Evolutionary conservation across 35 echinoderm and acorn worm genomes (phyloP).

Genomic region (Heliocidaris erythrogramma): DNA sequence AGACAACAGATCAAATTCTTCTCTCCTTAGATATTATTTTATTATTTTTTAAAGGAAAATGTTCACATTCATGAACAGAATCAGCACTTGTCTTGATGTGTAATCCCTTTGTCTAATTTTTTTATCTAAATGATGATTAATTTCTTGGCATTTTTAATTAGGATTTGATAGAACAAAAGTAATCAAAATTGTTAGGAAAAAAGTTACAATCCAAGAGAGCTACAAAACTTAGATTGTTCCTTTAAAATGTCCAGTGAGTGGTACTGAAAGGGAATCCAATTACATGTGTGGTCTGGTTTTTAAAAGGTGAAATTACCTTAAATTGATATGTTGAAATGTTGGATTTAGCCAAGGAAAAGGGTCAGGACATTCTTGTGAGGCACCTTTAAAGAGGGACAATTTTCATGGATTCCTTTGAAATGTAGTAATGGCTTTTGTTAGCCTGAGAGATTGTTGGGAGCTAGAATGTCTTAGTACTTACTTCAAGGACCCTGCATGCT

Average conservation of each 20-base stretch:
- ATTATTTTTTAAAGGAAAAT: no score
- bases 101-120: not conserved
- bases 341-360: not conserved
- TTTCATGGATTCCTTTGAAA: conserved; percentile 11
- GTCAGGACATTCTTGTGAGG: not conserved
- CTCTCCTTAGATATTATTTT: no score
- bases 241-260: not conserved
- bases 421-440: not conserved
- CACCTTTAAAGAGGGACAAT: not conserved
- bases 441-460: not conserved
- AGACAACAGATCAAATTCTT: no score
- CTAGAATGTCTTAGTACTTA: not conserved
- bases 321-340: not conserved
- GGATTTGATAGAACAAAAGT: not conserved
- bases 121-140: not conserved
- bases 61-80: no score
- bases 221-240: not conserved
- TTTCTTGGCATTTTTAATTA: not conserved
- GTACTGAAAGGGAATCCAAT: conserved; percentile 7
- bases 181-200: not conserved
- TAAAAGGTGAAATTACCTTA: not conserved
- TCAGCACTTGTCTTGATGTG: not conserved
- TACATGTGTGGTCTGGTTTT: conserved; percentile 9
- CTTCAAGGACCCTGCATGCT: not conserved
- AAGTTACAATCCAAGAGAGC: not conserved